A percentile compares a stretch with the other conserved stretches of the same genome.
These are phyloP conservation scores for Scelioninae gen. 2 DNA, from an alignment of 2,888 invertebrate genomes.

Conservation along the genomic window DNA sequence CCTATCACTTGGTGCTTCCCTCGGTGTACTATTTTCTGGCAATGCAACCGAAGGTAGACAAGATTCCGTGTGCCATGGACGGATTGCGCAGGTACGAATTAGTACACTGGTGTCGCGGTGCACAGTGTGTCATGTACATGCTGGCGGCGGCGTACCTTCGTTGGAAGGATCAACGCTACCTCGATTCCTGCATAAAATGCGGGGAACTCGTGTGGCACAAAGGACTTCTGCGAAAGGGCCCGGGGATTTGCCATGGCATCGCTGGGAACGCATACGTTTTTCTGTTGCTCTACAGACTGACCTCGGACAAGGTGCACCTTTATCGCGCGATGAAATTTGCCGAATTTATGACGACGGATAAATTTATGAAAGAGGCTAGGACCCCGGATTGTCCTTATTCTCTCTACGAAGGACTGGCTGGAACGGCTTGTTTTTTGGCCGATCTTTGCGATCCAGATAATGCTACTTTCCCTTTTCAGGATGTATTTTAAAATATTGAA, in stretches of 20 bases:
- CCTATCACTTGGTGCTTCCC: too few species aligned
- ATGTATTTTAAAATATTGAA: constrained; percentile 77
- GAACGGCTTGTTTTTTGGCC: constrained; percentile 87
- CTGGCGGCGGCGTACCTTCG: constrained; percentile 87
- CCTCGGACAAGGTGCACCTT: constrained; percentile 83
- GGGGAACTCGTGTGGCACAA: constrained; percentile 89
- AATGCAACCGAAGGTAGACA: constrained; percentile 83
- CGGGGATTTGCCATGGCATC: constrained; percentile 92
- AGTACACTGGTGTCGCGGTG: constrained; percentile 95
- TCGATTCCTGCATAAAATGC: constrained; percentile 81
- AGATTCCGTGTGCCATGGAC: constrained; percentile 86
- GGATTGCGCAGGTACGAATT: constrained; percentile 83
- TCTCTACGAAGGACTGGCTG: constrained; percentile 91
- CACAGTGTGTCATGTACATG: constrained; percentile 87
- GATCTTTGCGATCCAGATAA: constrained; percentile 85
- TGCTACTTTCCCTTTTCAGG: constrained; percentile 90
- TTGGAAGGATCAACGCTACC: constrained; percentile 85
- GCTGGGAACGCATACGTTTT: constrained; percentile 90
- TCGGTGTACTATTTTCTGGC: constrained; percentile 82
- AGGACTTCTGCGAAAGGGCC: constrained; percentile 90
- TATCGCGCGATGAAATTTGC: constrained; percentile 86
- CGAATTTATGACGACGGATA: constrained; percentile 82
- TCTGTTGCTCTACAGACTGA: constrained; percentile 84
- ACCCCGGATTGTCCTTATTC: constrained; percentile 89
- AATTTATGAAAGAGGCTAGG: constrained; percentile 82